Evolutionary conservation across 1,140 invertebrate species (phyloP).

Genomic region (Probaryconus sp.): DNA sequence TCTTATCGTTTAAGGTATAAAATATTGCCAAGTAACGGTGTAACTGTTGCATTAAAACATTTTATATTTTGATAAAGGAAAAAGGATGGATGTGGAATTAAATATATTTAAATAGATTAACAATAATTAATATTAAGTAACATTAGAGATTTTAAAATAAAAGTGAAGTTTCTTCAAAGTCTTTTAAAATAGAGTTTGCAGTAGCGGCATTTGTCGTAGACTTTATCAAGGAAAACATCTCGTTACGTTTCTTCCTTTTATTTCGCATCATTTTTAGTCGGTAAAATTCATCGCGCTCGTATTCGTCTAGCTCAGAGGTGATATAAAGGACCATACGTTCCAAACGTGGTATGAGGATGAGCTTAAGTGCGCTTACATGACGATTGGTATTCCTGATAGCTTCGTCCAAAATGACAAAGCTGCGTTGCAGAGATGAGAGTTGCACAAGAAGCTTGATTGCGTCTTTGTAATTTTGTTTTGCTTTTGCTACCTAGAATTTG

Average conservation of each 20-base stretch:
- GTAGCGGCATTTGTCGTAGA: conserved; percentile 1
- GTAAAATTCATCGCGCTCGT: conserved; percentile 88
- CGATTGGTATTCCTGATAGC: conserved; percentile 87
- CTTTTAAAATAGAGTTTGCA: conserved; percentile 8
- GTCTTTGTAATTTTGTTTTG: conserved; percentile 85
- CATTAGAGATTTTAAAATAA: not conserved
- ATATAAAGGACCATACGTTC: conserved; percentile 85
- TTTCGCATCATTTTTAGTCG: conserved; percentile 83
- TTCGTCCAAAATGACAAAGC: conserved; percentile 86
- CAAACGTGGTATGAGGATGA: conserved; percentile 86
- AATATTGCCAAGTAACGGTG: too few species aligned
- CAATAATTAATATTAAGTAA: not conserved
- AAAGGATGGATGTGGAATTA: too few species aligned
- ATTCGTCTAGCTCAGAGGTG: conserved; percentile 85
- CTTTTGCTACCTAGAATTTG: conserved; percentile 78
- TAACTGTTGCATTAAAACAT: too few species aligned
- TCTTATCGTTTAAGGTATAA: too few species aligned
- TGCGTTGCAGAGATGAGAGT: conserved; percentile 85
- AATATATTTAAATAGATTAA: too few species aligned
- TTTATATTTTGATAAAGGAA: too few species aligned
- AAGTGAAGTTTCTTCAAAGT: conserved; percentile 29
- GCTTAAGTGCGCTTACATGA: conserved; percentile 86
- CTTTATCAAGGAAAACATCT: not conserved
- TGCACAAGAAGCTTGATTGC: conserved; percentile 85
- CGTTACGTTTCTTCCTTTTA: conserved; percentile 77